Evolutionary conservation across 2,888 invertebrate genomes (phyloP), one percentile per base, ranked within the genome.

Genomic region (Luperina testacea): DNA sequence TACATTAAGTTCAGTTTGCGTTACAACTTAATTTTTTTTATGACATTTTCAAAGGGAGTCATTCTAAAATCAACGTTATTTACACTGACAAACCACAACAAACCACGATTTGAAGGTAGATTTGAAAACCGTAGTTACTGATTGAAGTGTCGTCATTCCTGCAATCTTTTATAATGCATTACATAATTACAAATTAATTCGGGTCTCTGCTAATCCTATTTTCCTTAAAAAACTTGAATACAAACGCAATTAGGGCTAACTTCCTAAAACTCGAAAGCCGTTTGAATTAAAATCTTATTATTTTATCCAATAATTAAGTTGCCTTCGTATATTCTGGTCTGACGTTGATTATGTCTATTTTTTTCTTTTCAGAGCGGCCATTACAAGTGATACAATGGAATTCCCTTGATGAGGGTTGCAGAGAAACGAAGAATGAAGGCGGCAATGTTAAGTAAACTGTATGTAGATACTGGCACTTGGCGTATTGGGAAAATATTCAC

Each of bases 301-400:
- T 84, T 85, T 85, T 82, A 87, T 90, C 84, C 82, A 83, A 88
- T 89, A 92, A 91, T 91, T 89, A 90, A 89, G 85, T 90, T 83
- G 80, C 83, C 45, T 80, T 67, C 83, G 89, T 89, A 85, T 83
- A 86, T 90, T 91, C 89, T 84, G 85, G 86, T 85, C 88, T 83
- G 80, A 88, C 83, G 84, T 86, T 91, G 92, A 91, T 92, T 93
- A 93, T 92, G 90, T 90, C 88, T 91, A 90, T 92, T 93, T 93
- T 93, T 94, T 93, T 92, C 90, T 91, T 89, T 91, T 89, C 90
- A 86, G 86, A 89, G 90, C 90, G 82, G 82, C 93, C 93, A 92
- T 94, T 94, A 93, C 92, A 86, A 86, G 88, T 91, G 92, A 94
- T 93, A 95, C 95, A 95, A 95, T 94, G 93, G 91, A 92, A 92